A percentile compares a stretch with the other conserved stretches of the same genome.
phyloP scores from a whole-genome alignment of 2,113 vertebrate genomes.

The human (Homo sapiens) region DNA sequence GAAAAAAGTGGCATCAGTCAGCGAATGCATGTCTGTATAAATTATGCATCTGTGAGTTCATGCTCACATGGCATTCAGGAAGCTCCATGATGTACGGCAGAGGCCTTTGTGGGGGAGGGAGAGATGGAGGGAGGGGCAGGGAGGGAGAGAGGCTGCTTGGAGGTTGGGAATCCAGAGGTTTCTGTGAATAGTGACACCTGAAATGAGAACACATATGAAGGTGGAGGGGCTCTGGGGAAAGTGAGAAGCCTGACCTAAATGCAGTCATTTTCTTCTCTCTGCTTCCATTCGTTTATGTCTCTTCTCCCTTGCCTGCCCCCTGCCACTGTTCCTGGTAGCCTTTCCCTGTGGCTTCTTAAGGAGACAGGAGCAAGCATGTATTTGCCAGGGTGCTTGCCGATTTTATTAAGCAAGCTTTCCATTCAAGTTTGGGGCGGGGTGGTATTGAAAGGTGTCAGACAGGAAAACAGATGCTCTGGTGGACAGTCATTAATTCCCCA shows the following conservation, averaged over 20 bases:
- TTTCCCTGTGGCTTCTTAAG: not conserved
- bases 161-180: not conserved
- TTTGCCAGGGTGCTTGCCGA: too few species aligned
- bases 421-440: not conserved
- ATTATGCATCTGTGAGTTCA: not conserved
- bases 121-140: accelerated
- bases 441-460: not conserved
- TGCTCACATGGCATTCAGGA: not conserved
- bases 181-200: not conserved
- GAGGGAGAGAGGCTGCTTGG: too few species aligned
- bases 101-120: not conserved
- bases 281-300: accelerated
- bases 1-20: not conserved
- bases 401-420: not conserved
- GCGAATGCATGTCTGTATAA: not conserved
- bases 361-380: accelerated
- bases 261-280: too few species aligned
- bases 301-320: not conserved
- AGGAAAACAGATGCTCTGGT: not conserved
- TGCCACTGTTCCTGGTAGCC: too few species aligned
- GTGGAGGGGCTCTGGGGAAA: not conserved
- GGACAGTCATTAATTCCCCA: not conserved
- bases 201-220: not conserved
- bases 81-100: not conserved
- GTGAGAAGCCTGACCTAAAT: too few species aligned